A percentile compares a stretch with the other conserved stretches of the same genome.
These are phyloP conservation scores for Alcedo atthis DNA, from an alignment of 2,797 vertebrate species.

Conservation along the genomic window DNA sequence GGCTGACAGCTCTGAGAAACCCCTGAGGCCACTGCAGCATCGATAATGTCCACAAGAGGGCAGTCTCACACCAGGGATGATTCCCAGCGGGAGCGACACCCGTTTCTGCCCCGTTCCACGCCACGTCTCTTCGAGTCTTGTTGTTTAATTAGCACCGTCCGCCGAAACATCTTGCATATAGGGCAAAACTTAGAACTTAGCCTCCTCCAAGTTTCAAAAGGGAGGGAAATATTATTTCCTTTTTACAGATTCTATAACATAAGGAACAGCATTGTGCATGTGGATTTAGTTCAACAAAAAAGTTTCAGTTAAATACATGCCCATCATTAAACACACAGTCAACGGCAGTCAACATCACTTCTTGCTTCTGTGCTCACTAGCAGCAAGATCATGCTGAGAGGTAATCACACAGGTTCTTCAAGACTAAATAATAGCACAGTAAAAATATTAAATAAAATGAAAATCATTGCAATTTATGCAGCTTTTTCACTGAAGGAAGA, in stretches of 20 bases:
- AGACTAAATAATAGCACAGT: not conserved
- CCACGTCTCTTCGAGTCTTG: fast-evolving
- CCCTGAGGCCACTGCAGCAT: not conserved
- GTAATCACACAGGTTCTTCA: not conserved
- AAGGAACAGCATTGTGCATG: not conserved
- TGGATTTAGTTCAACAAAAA: not conserved
- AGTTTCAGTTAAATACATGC: not conserved
- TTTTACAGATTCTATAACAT: not conserved
- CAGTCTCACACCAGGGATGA: slow-evolving; percentile 15
- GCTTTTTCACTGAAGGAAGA: not conserved
- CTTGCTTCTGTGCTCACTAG: not conserved
- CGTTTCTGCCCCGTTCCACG: not conserved
- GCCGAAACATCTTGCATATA: not conserved
- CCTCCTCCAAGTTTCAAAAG: not conserved
- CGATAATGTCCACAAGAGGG: slow-evolving; percentile 44
- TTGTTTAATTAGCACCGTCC: not conserved
- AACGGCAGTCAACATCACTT: not conserved
- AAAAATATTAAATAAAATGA: not conserved
- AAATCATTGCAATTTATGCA: not conserved
- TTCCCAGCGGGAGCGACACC: not conserved
- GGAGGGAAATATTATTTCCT: not conserved
- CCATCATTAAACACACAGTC: not conserved
- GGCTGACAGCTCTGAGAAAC: not conserved
- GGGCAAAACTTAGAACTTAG: not conserved
- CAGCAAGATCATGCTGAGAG: not conserved